Percentiles rank a stretch among this genome's conserved stretches.
Conservation (phyloP, 2,888 invertebrate species). For the Ophion obscuratus region DNA sequence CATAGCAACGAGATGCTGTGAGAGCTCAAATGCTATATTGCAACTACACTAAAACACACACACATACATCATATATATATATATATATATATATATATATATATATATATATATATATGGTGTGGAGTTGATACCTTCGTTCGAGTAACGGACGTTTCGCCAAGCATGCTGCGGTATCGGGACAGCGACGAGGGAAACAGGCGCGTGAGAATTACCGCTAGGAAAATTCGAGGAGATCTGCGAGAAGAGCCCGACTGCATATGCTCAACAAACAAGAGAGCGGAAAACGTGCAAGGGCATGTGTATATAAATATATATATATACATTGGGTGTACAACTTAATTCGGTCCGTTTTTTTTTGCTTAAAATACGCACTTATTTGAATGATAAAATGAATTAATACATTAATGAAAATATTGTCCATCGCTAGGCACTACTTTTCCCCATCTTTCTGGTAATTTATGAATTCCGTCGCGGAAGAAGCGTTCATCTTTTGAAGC, state of each 20-base stretch:
- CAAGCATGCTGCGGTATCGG: conserved; percentile 55
- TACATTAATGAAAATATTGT: too few relatives aligned
- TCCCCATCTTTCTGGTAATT: too few relatives aligned
- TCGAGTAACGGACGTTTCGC: conserved; percentile 66
- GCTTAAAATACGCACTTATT: too few relatives aligned
- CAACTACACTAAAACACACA: too few relatives aligned
- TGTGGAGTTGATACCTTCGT: conserved; percentile 47
- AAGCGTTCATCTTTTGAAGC: too few relatives aligned
- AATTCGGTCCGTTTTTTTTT: too few relatives aligned
- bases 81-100: conserved; percentile 20
- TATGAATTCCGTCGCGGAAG: too few relatives aligned
- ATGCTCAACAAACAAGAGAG: conserved; percentile 28
- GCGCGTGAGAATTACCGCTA: conserved; percentile 68
- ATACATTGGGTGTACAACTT: neutral
- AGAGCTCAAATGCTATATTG: conserved; percentile 40
- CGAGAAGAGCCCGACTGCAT: conserved; percentile 1
- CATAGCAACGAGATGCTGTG: conserved; percentile 52
- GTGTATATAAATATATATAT: conserved; percentile 4
- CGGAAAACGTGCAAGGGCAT: neutral
- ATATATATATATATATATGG: conserved; percentile 30
- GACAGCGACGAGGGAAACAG: conserved; percentile 50
- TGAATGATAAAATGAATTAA: too few relatives aligned
- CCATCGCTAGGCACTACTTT: too few relatives aligned
- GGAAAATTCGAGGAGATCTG: conserved; percentile 63
- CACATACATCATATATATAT: conserved; percentile 16